Base-by-base conservation (phyloP, 35 echinoderm and acorn worm species). In the Diadema setosum region DNA sequence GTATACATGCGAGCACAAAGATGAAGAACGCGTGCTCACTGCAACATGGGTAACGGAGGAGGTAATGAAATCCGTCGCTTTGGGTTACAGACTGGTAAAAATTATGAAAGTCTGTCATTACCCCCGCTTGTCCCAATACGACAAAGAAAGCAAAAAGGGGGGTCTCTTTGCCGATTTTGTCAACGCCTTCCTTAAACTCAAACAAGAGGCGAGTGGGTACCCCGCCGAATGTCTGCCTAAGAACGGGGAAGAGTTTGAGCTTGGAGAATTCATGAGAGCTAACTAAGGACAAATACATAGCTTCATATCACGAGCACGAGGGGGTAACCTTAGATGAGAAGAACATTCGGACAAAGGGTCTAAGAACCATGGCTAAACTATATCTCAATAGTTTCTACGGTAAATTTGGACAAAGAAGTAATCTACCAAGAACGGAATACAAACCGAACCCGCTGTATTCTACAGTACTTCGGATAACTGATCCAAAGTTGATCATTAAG, bases 31-130 rank as follows among this genome's bases (percentile, higher is more conserved):
- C 4, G 35, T 65, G 17, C 40, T 94, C 7, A 7, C 26, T 45
- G 87, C 85, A 3, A 90, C 87, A 8, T 94, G 92, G 92, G 92
- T 89, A 41, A 87, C 87, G 18, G 52, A 88, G 15, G 87, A 90
- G 41, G n/a, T 90, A 17, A 17, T 76, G 42, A 93, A 83, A 48
- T 85, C 91, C 12, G 43, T 84, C 6, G 80, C 57, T 4, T 33
- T 85, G 35, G 87, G 87, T 8, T 94, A 85, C 29, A 25, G 43
- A 14, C 20, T 94, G 7, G 12, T 57, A 18, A 30, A 89, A 2
- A 82, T 90, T 14, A 70, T 89, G 56, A 85, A 87, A 23, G 91
- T 93, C 0, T 93, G 85, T 84, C 91, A 93, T 58, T 93, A 80
- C 57, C 32, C n/a, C n/a, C n/a, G n/a, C n/a, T n/a, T n/a, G n/a